Evolutionary conservation across 2,797 vertebrate genomes (phyloP).

Genomic region (Malacoraja senta): DNA sequence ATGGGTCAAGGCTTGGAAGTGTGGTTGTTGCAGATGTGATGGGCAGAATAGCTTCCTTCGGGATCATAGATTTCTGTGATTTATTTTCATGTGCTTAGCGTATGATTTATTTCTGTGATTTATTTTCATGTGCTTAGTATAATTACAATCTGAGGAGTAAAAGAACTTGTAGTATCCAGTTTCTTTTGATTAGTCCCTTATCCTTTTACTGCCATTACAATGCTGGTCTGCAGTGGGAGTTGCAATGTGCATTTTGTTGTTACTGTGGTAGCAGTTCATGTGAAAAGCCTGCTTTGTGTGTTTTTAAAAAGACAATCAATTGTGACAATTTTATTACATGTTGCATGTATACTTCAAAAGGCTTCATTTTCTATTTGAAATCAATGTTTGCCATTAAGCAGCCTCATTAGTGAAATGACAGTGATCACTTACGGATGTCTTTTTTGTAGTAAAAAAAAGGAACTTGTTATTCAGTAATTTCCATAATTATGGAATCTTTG

Average conservation of each 20-base stretch:
- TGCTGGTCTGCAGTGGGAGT: not conserved
- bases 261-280: not conserved
- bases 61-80: too few relatives aligned
- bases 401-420: constrained; percentile 31
- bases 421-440: constrained; percentile 12
- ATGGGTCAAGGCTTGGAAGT: too few relatives aligned
- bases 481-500: constrained; percentile 18
- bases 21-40: too few relatives aligned
- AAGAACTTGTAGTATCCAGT: not conserved
- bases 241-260: not conserved
- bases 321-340: constrained; percentile 34
- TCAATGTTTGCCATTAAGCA: constrained; percentile 33
- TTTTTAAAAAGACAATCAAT: constrained; percentile 8
- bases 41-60: too few relatives aligned
- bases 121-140: not conserved
- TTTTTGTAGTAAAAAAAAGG: not conserved
- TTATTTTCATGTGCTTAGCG: not conserved
- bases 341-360: constrained; percentile 17
- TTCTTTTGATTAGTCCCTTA: not conserved
- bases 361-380: constrained; percentile 32
- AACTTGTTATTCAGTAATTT: constrained; percentile 30
- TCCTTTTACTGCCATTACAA: not conserved
- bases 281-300: not conserved
- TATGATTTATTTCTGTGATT: too few relatives aligned
- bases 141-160: not conserved